Evolutionary conservation across 2,113 vertebrate species (phyloP).

Genomic region (Xyliphius kryptos): DNA sequence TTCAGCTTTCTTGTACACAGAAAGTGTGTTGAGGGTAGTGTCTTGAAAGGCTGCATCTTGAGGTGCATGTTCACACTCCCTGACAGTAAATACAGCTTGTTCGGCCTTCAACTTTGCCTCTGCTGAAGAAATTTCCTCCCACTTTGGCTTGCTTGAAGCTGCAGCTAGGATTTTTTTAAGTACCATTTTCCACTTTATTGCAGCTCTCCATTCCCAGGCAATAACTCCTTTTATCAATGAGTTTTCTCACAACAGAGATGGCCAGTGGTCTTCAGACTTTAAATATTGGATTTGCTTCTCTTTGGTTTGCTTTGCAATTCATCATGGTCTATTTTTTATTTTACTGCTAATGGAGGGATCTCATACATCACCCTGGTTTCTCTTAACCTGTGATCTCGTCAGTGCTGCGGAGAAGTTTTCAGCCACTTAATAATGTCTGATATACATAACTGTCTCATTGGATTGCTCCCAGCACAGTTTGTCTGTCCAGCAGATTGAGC

Average conservation of each 20-base stretch:
- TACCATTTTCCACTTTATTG: slow-evolving; percentile 6
- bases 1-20: slow-evolving; percentile 11
- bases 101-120: not conserved
- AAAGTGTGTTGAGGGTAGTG: slow-evolving; percentile 21
- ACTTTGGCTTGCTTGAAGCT: too few species aligned
- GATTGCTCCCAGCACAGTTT: slow-evolving; percentile 19
- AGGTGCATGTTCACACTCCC: slow-evolving; percentile 16
- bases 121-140: not conserved
- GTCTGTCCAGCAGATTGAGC: slow-evolving; percentile 31
- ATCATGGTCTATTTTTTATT: too few species aligned
- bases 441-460: slow-evolving; percentile 20
- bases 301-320: too few species aligned
- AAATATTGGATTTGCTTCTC: too few species aligned
- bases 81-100: slow-evolving; percentile 8
- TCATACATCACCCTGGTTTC: too few species aligned
- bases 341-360: not conserved
- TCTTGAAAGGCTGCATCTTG: slow-evolving; percentile 1
- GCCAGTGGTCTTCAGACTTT: not conserved
- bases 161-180: not conserved
- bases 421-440: slow-evolving; percentile 28
- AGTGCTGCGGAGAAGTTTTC: too few species aligned
- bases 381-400: too few species aligned
- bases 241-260: not conserved
- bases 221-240: slow-evolving; percentile 2
- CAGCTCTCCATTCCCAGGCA: slow-evolving; percentile 26